A percentile compares a stretch with the other conserved stretches of the same genome.
phyloP scores from a whole-genome alignment of 2,797 vertebrate species.

The Hirundo rustica region DNA sequence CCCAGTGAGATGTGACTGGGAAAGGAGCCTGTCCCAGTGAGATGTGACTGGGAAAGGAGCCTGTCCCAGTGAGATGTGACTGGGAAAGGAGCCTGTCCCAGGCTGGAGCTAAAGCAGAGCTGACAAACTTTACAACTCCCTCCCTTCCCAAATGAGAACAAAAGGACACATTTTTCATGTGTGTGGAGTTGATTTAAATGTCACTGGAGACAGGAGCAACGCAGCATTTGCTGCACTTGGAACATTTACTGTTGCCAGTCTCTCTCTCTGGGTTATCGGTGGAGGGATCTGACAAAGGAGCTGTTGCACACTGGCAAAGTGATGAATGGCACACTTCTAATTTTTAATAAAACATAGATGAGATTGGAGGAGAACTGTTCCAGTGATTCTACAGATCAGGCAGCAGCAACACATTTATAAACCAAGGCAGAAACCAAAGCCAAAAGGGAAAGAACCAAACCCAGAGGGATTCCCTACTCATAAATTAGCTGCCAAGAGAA shows the following conservation, averaged over 20 bases:
- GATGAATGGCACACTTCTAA: neutral
- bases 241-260: neutral
- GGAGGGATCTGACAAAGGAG: neutral
- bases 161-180: neutral
- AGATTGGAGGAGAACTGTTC: neutral
- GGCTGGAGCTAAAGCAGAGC: neutral
- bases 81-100: neutral
- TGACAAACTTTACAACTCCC: neutral
- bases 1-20: rapidly evolving
- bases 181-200: neutral
- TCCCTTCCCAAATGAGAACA: neutral
- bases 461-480: neutral
- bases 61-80: rapidly evolving
- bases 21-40: neutral
- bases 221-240: neutral
- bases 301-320: neutral
- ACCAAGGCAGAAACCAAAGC: neutral
- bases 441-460: neutral
- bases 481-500: neutral
- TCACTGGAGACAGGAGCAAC: neutral
- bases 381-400: neutral
- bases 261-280: neutral
- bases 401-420: slow-evolving; percentile 17
- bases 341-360: slow-evolving; percentile 19
- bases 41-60: neutral